Conservation (phyloP, 2,113 vertebrate genomes). For the Ciconia maguari region DNA sequence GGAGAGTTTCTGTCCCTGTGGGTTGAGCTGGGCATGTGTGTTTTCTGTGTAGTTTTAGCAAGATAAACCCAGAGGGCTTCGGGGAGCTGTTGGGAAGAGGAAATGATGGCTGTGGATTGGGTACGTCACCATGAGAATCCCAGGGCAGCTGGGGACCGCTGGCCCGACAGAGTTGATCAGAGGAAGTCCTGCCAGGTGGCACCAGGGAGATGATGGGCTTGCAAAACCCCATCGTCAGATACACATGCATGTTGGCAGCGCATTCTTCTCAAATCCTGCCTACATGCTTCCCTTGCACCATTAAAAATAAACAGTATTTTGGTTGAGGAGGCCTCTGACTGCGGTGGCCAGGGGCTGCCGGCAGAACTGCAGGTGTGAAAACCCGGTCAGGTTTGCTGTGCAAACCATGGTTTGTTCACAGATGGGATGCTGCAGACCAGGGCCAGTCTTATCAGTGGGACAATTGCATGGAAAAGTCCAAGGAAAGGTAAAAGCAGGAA, state of each 20-base stretch:
- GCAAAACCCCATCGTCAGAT: not conserved
- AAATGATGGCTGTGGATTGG: not conserved
- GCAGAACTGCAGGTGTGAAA: not conserved
- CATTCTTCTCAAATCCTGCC: not conserved
- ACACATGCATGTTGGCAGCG: not conserved
- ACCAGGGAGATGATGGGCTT: not conserved
- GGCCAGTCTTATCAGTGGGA: not conserved
- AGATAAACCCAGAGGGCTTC: not conserved
- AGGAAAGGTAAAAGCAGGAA: not conserved
- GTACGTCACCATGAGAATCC: fast-evolving
- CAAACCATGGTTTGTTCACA: not conserved
- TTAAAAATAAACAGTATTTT: not conserved
- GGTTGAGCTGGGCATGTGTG: fast-evolving
- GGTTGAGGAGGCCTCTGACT: not conserved
- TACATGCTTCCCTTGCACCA: not conserved
- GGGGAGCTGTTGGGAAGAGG: not conserved
- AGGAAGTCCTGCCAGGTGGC: not conserved
- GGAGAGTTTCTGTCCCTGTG: not conserved
- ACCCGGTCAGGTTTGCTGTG: not conserved
- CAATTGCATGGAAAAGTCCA: not conserved
- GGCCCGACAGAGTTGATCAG: not conserved
- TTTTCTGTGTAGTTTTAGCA: not conserved
- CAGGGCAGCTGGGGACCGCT: not conserved
- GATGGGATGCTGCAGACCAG: not conserved
- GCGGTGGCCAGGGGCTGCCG: not conserved